Evolutionary conservation across 2,888 invertebrate species (phyloP).

Genomic region (Sclerodermus sp.): DNA sequence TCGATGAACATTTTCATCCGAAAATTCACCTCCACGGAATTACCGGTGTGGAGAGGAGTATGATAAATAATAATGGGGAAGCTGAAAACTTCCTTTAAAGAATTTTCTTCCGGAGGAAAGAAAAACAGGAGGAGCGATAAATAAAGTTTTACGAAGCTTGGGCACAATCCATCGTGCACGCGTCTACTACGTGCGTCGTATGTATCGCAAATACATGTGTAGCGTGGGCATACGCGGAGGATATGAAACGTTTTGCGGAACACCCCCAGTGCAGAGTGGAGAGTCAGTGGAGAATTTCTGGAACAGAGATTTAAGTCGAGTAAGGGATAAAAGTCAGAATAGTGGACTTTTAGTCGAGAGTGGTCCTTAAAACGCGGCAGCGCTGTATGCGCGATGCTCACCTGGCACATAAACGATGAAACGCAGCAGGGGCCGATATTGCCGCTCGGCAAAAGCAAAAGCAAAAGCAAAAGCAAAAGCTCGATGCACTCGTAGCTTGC

Average conservation of each 20-base stretch:
- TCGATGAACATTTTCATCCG: no score
- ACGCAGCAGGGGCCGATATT: conserved; percentile 22
- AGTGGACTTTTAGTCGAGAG: conserved; percentile 42
- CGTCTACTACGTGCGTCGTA: no score
- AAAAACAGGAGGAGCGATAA: no score
- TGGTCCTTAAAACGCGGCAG: conserved; percentile 31
- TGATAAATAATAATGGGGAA: no score
- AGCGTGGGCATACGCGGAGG: no score
- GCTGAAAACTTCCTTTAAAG: no score
- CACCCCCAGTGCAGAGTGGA: conserved; percentile 9
- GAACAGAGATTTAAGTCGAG: conserved; percentile 9
- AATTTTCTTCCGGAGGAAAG: no score
- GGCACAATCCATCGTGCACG: no score
- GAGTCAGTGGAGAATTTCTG: conserved; percentile 5
- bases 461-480: conserved; percentile 1
- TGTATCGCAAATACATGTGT: no score
- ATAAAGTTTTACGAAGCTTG: no score
- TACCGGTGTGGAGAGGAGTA: no score
- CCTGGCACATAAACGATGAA: conserved; percentile 34
- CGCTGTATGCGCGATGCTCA: conserved; percentile 27
- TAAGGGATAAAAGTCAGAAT: conserved; percentile 19
- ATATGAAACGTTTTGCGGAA: background rate
- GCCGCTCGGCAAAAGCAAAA: conserved; percentile 11
- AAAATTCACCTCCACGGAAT: no score
- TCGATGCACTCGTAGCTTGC: conserved; percentile 32